Conservation (phyloP, 1,140 invertebrate species). For the Drosophila ambigua region DNA sequence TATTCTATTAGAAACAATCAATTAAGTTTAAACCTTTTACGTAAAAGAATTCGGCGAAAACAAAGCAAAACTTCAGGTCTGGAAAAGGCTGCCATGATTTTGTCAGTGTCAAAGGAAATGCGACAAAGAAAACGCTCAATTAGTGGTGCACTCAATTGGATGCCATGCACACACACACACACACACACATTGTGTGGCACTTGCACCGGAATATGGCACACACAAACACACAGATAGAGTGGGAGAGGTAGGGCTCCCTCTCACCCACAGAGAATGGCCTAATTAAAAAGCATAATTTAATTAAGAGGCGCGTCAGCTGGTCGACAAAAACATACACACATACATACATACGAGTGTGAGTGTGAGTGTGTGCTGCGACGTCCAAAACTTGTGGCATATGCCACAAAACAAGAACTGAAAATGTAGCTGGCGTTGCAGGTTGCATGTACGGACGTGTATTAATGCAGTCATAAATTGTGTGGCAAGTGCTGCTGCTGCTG, state of each 20-base stretch:
- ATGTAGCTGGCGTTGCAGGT: constrained; percentile 21
- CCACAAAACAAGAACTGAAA: constrained; percentile 62
- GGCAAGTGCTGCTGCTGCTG: constrained; percentile 57
- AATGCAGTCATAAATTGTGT: constrained; percentile 76
- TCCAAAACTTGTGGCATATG: constrained; percentile 63
- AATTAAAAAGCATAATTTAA: constrained; percentile 76
- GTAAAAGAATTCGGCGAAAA: too few relatives aligned
- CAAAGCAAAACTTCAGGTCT: too few relatives aligned
- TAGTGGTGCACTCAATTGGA: constrained; percentile 39
- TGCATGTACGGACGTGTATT: constrained; percentile 43
- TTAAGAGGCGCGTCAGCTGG: constrained; percentile 28
- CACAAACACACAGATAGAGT: constrained; percentile 3
- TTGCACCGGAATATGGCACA: constrained; percentile 9
- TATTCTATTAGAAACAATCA: too few relatives aligned
- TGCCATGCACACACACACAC: constrained; percentile 10
- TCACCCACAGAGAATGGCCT: constrained; percentile 52
- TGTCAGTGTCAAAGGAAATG: constrained; percentile 14
- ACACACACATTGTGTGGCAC: constrained; percentile 11
- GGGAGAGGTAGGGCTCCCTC: constrained; percentile 7
- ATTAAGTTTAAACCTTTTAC: too few relatives aligned
- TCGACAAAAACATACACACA: constrained; percentile 26
- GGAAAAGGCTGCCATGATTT: constrained; percentile 24
- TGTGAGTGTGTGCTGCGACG: background rate
- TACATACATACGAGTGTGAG: too few relatives aligned
- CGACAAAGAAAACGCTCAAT: constrained; percentile 55